Percentiles rank a stretch among this genome's conserved stretches.
phyloP scores from a whole-genome alignment of 2,113 vertebrate species.

The Desmodus rotundus region DNA sequence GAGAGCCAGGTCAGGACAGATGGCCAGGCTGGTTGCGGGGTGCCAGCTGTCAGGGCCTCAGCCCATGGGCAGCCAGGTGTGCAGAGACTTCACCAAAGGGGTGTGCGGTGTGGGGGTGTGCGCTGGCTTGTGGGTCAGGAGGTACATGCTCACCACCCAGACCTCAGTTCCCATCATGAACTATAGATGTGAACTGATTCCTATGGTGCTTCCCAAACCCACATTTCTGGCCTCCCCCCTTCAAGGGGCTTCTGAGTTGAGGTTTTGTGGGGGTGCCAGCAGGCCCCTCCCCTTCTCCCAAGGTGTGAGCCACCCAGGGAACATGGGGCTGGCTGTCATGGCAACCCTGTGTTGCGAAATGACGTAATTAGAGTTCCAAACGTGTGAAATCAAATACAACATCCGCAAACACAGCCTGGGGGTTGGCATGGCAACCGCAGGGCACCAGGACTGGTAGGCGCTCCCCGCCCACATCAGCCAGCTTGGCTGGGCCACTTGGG shows the following conservation, averaged over 20 bases:
- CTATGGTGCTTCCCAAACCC: background rate
- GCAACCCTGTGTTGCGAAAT: slow-evolving; percentile 72
- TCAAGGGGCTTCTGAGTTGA: background rate
- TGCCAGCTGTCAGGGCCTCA: background rate
- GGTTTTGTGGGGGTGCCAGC: background rate
- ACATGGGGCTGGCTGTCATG: slow-evolving; percentile 63
- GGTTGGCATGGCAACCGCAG: slow-evolving; percentile 73
- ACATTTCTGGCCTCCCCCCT: background rate
- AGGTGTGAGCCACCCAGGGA: slow-evolving; percentile 69
- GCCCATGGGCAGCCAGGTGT: slow-evolving; percentile 22
- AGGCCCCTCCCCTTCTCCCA: slow-evolving; percentile 30
- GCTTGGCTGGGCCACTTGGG: slow-evolving; percentile 3
- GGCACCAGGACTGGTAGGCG: slow-evolving; percentile 50
- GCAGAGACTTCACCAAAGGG: background rate
- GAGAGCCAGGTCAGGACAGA: background rate
- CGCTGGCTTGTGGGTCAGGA: background rate
- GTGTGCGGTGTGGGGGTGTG: background rate
- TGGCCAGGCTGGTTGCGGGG: slow-evolving; percentile 10
- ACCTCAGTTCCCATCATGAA: background rate
- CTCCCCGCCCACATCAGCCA: background rate
- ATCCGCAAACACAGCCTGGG: slow-evolving; percentile 71
- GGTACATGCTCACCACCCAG: background rate
- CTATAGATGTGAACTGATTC: background rate
- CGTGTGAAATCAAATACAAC: slow-evolving; percentile 78
- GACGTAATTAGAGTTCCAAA: slow-evolving; percentile 77